Evolutionary conservation across 2,888 invertebrate species (phyloP).

Genomic region (Idaea biselata): DNA sequence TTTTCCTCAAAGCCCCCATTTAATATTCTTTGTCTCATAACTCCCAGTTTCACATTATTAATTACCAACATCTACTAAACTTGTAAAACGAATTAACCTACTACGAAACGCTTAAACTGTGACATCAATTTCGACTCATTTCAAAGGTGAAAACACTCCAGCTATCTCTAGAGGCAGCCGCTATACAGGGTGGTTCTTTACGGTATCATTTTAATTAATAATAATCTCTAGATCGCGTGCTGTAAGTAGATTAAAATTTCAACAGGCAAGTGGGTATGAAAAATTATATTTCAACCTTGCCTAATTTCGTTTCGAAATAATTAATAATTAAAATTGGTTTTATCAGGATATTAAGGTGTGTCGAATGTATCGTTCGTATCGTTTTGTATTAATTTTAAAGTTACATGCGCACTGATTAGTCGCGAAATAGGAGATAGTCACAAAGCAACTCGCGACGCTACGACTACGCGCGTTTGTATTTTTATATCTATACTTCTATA

Average conservation of each 20-base stretch:
- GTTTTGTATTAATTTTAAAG: background rate
- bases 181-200: conserved; percentile 40
- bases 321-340: conserved; percentile 12
- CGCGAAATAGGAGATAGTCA: too few relatives aligned
- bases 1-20: background rate
- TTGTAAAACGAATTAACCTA: background rate
- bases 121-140: conserved; percentile 55
- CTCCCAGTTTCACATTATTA: background rate
- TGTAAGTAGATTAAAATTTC: conserved; percentile 27
- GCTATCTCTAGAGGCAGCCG: conserved; percentile 50
- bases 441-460: too few relatives aligned
- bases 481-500: too few relatives aligned
- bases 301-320: conserved; percentile 18
- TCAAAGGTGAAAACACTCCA: conserved; percentile 53
- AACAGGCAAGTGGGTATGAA: conserved; percentile 18
- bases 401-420: too few relatives aligned
- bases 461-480: too few relatives aligned
- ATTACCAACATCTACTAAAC: background rate
- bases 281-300: conserved; percentile 18
- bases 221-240: conserved; percentile 31
- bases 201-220: conserved; percentile 33
- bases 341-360: conserved; percentile 6
- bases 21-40: background rate
- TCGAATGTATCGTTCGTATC: conserved; percentile 3
- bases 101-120: conserved; percentile 15